Conservation (phyloP, 2,113 vertebrate genomes). For the Loxodonta africana region DNA sequence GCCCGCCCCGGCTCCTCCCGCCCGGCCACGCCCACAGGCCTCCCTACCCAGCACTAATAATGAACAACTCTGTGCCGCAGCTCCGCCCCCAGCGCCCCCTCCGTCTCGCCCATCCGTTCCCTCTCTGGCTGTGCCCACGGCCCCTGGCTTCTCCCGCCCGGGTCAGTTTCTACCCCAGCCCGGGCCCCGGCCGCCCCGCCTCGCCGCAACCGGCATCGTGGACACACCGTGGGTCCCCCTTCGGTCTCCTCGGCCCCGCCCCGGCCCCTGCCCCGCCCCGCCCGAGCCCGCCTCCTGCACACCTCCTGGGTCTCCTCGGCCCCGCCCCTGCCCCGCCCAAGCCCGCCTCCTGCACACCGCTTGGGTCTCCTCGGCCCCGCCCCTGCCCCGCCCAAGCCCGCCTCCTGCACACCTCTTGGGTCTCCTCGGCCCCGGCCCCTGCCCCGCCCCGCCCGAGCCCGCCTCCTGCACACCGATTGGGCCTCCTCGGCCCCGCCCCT, state of each 20-base stretch:
- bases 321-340: background rate
- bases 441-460: background rate
- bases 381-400: accelerated
- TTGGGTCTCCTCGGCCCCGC: accelerated
- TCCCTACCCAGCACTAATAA: too few relatives aligned
- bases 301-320: accelerated
- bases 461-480: too few relatives aligned
- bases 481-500: background rate
- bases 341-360: background rate
- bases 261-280: too few relatives aligned
- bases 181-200: accelerated
- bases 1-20: too few relatives aligned
- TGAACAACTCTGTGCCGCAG: background rate
- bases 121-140: background rate
- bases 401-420: accelerated
- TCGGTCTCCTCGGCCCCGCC: too few relatives aligned
- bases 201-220: too few relatives aligned
- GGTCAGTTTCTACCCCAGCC: background rate
- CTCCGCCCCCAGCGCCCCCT: too few relatives aligned
- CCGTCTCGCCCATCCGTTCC: background rate
- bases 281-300: too few relatives aligned
- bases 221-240: too few relatives aligned
- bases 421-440: accelerated
- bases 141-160: background rate
- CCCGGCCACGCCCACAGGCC: background rate